Evolutionary conservation across 2,113 vertebrate species (phyloP).

Genomic region (Melanotaenia duboulayi): DNA sequence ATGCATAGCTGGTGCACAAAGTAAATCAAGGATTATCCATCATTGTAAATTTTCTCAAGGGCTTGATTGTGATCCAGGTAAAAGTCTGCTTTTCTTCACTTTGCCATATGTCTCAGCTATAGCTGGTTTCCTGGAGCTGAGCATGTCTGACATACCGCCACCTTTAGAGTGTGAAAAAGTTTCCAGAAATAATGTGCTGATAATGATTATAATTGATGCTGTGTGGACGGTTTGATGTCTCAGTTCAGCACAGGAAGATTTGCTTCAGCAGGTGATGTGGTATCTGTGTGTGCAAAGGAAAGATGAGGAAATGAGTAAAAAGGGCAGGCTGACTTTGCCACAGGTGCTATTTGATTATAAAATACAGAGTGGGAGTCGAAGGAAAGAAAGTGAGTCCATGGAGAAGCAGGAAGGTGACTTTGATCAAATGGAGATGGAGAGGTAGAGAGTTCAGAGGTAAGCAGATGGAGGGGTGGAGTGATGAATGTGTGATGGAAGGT

Average conservation of each 20-base stretch:
- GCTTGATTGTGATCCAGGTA: conserved; percentile 50
- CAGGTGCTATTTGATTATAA: conserved; percentile 41
- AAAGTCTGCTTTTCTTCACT: conserved; percentile 57
- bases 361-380: conserved; percentile 18
- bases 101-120: conserved; percentile 50
- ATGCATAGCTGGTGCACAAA: neutral
- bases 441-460: conserved; percentile 54
- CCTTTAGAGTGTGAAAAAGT: neutral
- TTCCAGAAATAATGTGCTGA: conserved; percentile 3
- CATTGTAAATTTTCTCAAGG: conserved; percentile 31
- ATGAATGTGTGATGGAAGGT: conserved; percentile 54
- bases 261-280: conserved; percentile 6
- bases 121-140: conserved; percentile 28
- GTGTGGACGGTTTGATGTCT: neutral
- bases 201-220: conserved; percentile 21
- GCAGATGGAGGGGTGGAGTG: conserved; percentile 66
- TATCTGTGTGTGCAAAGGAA: neutral
- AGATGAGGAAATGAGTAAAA: conserved; percentile 5
- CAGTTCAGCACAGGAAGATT: neutral
- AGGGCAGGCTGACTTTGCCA: conserved; percentile 49
- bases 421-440: conserved; percentile 55
- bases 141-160: conserved; percentile 21
- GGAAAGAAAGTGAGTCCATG: conserved; percentile 28
- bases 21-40: conserved; percentile 47
- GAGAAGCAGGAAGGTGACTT: conserved; percentile 66